Base-by-base conservation (phyloP, 2,113 vertebrate genomes). In the Sarotherodon lohbergeri region DNA sequence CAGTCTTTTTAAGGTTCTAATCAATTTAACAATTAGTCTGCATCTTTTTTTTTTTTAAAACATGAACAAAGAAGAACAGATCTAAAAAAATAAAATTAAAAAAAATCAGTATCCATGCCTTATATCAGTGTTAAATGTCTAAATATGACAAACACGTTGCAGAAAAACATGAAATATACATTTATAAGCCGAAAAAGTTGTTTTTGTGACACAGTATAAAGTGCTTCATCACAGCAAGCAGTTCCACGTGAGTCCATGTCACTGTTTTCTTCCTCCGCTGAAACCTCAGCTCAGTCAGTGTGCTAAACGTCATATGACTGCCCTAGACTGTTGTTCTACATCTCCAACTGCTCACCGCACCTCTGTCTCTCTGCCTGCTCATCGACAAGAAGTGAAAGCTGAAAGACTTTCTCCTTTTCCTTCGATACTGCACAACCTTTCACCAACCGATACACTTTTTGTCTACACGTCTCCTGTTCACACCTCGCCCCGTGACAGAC, bases 271-370 rank as follows among this genome's bases (percentile, higher is more conserved):
- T 56, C 76, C 61, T 76, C 59, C 5, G 2, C 80, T 81, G 66
- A 88, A 91, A 73, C n/a, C 83, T 91, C n/a, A 1, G 79, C 55
- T 84, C 81, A 86, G 71, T 63, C 90, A 56, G 39, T 24, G 55
- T 24, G 41, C 85, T 76, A 79, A 84, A 61, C 29, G 66, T 91
- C 91, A 91, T 56, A 86, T 91, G 91, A 94, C 86, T 24, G 13
- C 55, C 71, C 71, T 13, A 89, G 68, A 83, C 50, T 79, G 73
- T 87, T 91, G 17, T 85, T 84, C 56, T 89, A 52, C 87, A 88
- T 90, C 61, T 79, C 39, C 19, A 32, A 17, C 86, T 43, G 17
- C 46, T 55, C 36, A 59, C 80, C 43, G 1, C 86, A 84, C 84
- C 48, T 22, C 71, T 12, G 34, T 54, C 80, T 71, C 48, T 36